Conservation (phyloP, 2,113 vertebrate species). For the Amia ocellicauda region DNA sequence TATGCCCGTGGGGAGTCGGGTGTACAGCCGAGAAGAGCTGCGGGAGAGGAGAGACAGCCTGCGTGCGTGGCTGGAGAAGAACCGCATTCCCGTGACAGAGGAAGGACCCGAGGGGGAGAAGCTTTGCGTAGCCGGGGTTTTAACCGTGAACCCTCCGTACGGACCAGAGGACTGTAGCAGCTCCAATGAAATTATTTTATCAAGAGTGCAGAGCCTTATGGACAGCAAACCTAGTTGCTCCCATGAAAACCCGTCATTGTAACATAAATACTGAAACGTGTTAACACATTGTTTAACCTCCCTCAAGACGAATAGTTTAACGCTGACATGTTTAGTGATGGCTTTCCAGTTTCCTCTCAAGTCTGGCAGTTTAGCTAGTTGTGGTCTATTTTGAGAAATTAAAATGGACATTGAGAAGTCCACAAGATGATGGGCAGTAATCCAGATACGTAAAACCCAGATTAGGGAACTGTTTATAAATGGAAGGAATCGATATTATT, state of each 20-base stretch:
- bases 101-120: conserved; percentile 57
- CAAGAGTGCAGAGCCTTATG: conserved; percentile 79
- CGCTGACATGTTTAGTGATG: too few relatives aligned
- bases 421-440: too few relatives aligned
- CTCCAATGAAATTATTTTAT: conserved; percentile 85
- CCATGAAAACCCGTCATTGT: too few relatives aligned
- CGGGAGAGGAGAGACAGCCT: conserved; percentile 53
- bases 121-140: conserved; percentile 73
- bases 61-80: conserved; percentile 78
- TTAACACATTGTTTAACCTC: too few relatives aligned
- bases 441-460: too few relatives aligned
- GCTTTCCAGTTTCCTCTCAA: too few relatives aligned
- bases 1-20: conserved; percentile 26
- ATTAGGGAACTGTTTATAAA: too few relatives aligned
- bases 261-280: background rate
- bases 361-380: too few relatives aligned
- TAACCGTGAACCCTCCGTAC: conserved; percentile 80
- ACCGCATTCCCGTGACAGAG: conserved; percentile 78
- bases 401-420: too few relatives aligned
- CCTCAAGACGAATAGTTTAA: too few relatives aligned
- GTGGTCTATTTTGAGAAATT: too few relatives aligned
- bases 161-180: conserved; percentile 80
- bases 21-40: conserved; percentile 61
- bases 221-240: conserved; percentile 47
- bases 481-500: too few relatives aligned